A percentile compares a stretch with the other conserved stretches of the same genome.
These are phyloP conservation scores for Micrasema minimum DNA, from an alignment of 1,140 invertebrate species.

Conservation along the genomic window DNA sequence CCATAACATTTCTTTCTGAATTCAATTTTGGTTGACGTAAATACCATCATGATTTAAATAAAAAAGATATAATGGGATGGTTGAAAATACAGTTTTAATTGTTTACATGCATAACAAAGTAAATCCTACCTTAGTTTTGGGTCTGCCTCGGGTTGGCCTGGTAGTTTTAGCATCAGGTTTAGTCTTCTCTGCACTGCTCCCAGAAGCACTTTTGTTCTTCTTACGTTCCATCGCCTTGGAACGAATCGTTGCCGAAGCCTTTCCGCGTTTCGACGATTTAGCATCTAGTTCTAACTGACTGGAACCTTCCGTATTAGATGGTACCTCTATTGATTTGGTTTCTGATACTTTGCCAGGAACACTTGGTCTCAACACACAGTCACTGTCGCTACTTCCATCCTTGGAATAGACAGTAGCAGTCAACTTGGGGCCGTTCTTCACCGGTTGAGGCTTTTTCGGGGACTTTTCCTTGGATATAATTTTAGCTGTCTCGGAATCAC, in stretches of 20 bases:
- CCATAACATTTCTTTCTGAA: too few species aligned
- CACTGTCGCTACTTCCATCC: slow-evolving; percentile 53
- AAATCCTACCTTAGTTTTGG: slow-evolving; percentile 50
- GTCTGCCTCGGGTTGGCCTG: slow-evolving; percentile 46
- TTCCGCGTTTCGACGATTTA: slow-evolving; percentile 18
- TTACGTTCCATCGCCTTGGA: slow-evolving; percentile 38
- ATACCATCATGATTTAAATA: too few species aligned
- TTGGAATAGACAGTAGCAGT: slow-evolving; percentile 54
- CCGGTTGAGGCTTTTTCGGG: slow-evolving; percentile 38
- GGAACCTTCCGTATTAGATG: not conserved
- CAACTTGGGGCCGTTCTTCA: slow-evolving; percentile 54
- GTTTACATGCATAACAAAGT: slow-evolving; percentile 1
- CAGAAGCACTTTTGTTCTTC: slow-evolving; percentile 45
- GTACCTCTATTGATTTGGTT: not conserved
- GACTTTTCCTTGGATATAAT: slow-evolving; percentile 8
- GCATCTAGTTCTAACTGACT: not conserved
- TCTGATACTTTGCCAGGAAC: not conserved
- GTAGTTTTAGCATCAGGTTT: slow-evolving; percentile 39
- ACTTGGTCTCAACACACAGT: slow-evolving; percentile 21
- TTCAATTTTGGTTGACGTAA: too few species aligned
- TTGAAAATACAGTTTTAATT: too few species aligned
- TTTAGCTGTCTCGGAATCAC: slow-evolving; percentile 19
- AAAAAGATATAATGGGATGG: too few species aligned
- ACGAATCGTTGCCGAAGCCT: slow-evolving; percentile 33
- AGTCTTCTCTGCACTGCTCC: slow-evolving; percentile 32